phyloP scores from a whole-genome alignment of 2,797 vertebrate species.

The Taeniopygia guttata region DNA sequence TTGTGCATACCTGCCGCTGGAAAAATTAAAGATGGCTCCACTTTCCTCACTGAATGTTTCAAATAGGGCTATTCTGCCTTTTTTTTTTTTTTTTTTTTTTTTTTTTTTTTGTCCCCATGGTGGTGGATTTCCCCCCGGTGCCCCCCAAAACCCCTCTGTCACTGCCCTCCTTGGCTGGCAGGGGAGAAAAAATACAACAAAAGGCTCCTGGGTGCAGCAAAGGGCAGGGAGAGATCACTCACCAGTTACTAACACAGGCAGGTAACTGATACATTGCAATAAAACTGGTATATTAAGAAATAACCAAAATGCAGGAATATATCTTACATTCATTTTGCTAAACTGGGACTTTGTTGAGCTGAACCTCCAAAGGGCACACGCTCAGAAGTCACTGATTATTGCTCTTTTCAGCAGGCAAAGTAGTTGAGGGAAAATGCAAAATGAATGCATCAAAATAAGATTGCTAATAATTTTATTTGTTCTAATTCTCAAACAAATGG shows the following conservation, averaged over 20 bases:
- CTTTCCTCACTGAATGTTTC: neutral
- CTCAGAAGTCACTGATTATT: neutral
- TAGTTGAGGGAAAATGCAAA: neutral
- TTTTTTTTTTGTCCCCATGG: accelerated
- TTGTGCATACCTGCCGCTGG: neutral
- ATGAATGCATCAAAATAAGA: neutral
- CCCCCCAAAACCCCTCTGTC: neutral
- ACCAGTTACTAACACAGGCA: no score
- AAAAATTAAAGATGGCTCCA: neutral
- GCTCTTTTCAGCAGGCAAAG: neutral
- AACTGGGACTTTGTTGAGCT: neutral
- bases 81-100: neutral
- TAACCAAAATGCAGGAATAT: neutral
- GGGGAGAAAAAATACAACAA: neutral
- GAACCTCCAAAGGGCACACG: neutral
- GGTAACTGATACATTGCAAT: neutral
- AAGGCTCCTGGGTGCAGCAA: neutral
- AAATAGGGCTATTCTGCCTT: neutral
- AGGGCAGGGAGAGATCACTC: neutral
- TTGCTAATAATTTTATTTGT: neutral
- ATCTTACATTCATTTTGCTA: neutral
- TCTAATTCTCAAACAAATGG: neutral
- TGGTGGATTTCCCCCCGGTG: neutral
- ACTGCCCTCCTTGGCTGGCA: neutral
- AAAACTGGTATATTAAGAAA: neutral